A percentile compares a stretch with the other conserved stretches of the same genome.
Conservation (phyloP, 2,797 vertebrate species). For the Anguilla obscura region DNA sequence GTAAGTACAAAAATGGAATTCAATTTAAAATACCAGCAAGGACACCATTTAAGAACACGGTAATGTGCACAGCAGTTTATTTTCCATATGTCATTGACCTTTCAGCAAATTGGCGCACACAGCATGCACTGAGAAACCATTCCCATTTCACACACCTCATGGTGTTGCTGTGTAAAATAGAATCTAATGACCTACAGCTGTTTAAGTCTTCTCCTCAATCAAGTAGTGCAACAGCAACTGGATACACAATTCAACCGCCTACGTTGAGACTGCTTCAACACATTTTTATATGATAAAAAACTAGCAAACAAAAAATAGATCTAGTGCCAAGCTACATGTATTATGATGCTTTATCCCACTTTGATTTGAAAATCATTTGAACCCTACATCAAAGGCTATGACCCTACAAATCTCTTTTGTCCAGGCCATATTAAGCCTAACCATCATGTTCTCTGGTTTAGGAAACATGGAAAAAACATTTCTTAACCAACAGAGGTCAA, state of each 20-base stretch:
- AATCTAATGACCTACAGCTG: not conserved
- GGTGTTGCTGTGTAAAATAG: not conserved
- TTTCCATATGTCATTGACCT: constrained; percentile 12
- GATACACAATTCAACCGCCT: not conserved
- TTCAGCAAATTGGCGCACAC: not conserved
- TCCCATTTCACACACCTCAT: not conserved
- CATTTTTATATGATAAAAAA: not conserved
- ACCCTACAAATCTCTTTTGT: not conserved
- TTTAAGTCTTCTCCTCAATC: not conserved
- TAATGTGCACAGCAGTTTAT: not conserved
- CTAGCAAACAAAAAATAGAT: not conserved
- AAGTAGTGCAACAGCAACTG: not conserved
- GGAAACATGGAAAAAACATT: not conserved
- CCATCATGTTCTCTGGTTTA: not conserved
- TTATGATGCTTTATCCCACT: not conserved
- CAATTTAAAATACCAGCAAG: constrained; percentile 11
- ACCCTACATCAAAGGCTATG: not conserved
- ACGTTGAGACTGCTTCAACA: not conserved
- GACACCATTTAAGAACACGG: constrained; percentile 3
- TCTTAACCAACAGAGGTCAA: not conserved
- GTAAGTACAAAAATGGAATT: not conserved
- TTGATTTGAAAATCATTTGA: not conserved
- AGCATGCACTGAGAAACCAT: not conserved
- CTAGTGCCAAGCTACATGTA: not conserved
- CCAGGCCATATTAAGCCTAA: not conserved